A percentile compares a stretch with the other conserved stretches of the same genome.
Conservation (phyloP, 2,888 invertebrate species). For the Apomyelois bistriatella region DNA sequence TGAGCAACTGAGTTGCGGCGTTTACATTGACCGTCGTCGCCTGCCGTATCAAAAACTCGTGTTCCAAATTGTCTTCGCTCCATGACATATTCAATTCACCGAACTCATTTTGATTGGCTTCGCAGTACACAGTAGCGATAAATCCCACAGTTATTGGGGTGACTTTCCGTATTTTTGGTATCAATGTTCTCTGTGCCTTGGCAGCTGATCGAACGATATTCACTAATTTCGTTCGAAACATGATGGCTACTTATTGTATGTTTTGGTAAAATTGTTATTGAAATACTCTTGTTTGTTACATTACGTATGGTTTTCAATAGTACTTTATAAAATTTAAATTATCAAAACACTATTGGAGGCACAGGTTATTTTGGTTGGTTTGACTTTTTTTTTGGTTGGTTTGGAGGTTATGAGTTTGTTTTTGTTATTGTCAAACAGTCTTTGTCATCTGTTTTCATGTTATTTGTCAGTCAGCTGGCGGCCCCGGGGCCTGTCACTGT, state of each 20-base stretch:
- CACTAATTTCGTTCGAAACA: slow-evolving; percentile 53
- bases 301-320: neutral
- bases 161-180: slow-evolving; percentile 39
- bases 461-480: no score
- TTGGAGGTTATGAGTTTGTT: slow-evolving; percentile 1
- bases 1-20: slow-evolving; percentile 76
- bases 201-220: slow-evolving; percentile 38
- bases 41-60: slow-evolving; percentile 76
- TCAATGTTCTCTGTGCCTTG: slow-evolving; percentile 32
- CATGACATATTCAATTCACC: slow-evolving; percentile 35
- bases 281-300: slow-evolving; percentile 9
- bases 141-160: slow-evolving; percentile 51
- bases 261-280: slow-evolving; percentile 11
- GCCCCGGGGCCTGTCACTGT: no score
- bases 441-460: no score
- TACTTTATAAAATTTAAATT: slow-evolving; percentile 12
- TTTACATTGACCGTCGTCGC: slow-evolving; percentile 76
- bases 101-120: slow-evolving; percentile 38
- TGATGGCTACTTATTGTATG: slow-evolving; percentile 25
- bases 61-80: slow-evolving; percentile 59
- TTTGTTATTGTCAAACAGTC: neutral
- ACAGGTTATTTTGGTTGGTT: neutral
- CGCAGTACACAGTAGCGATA: slow-evolving; percentile 48
- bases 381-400: no score
- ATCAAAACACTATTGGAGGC: neutral